A percentile compares a stretch with the other conserved stretches of the same genome.
Evolutionary conservation across 2,797 vertebrate species (phyloP).

Genomic region (Danio tinwini): DNA sequence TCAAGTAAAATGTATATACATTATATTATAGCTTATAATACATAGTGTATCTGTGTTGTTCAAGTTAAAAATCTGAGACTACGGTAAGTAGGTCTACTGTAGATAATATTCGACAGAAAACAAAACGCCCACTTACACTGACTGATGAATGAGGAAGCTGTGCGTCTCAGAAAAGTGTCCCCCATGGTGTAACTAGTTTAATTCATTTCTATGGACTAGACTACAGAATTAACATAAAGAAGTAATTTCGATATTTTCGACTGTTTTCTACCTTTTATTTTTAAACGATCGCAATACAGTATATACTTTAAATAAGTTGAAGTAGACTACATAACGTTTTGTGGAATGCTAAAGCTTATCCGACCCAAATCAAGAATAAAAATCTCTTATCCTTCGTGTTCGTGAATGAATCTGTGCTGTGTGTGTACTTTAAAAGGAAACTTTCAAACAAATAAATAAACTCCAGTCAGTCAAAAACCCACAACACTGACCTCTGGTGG

Average conservation of each 20-base stretch:
- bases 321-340: background rate
- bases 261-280: too few relatives aligned
- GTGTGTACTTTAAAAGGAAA: background rate
- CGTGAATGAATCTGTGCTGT: background rate
- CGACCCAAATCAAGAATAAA: background rate
- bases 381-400: background rate
- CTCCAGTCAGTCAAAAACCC: background rate
- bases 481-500: constrained; percentile 31
- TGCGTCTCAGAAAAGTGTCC: background rate
- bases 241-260: too few relatives aligned
- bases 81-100: background rate
- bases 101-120: background rate
- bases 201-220: background rate
- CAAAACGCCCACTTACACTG: background rate
- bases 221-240: background rate
- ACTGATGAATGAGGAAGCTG: constrained; percentile 31
- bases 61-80: background rate
- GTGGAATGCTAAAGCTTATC: background rate
- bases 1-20: too few relatives aligned
- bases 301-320: too few relatives aligned
- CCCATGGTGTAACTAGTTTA: background rate
- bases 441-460: background rate
- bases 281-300: too few relatives aligned
- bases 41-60: background rate
- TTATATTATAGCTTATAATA: too few relatives aligned